A percentile compares a stretch with the other conserved stretches of the same genome.
phyloP scores from a whole-genome alignment of 2,113 vertebrate species.

The Furnarius figulus region DNA sequence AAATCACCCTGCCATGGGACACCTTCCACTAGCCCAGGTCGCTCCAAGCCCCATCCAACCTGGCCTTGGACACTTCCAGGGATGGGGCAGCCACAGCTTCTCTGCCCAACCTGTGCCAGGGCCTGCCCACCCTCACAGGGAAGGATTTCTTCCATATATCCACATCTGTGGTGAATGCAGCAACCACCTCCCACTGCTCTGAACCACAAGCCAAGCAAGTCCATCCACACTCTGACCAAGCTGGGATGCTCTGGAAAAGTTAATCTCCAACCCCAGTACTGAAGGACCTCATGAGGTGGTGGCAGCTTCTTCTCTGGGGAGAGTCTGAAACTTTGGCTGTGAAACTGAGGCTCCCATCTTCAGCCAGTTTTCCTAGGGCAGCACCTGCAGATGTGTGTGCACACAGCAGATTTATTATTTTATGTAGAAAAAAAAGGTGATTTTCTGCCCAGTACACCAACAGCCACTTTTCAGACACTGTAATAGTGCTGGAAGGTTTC shows the following conservation, averaged over 20 bases:
- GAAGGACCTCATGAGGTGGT: neutral
- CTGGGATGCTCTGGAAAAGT: neutral
- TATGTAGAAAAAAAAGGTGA: neutral
- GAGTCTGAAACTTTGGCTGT: neutral
- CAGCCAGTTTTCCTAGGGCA: neutral
- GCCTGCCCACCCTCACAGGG: fast-evolving
- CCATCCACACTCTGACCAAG: fast-evolving
- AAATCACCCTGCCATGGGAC: neutral
- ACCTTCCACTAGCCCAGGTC: fast-evolving
- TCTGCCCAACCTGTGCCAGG: neutral
- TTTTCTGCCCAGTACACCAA: neutral
- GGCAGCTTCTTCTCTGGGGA: neutral
- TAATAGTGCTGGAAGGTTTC: neutral
- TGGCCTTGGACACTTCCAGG: neutral
- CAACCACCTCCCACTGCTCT: neutral
- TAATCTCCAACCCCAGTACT: fast-evolving
- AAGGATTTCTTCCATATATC: neutral
- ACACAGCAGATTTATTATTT: neutral
- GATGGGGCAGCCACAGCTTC: neutral
- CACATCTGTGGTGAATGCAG: neutral
- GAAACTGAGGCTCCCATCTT: neutral
- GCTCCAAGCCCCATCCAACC: fast-evolving
- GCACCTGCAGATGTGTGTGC: neutral
- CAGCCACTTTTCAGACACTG: neutral
- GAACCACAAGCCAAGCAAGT: neutral